Base-by-base conservation (phyloP, 2,113 vertebrate genomes). In the Siphamia tubifer region DNA sequence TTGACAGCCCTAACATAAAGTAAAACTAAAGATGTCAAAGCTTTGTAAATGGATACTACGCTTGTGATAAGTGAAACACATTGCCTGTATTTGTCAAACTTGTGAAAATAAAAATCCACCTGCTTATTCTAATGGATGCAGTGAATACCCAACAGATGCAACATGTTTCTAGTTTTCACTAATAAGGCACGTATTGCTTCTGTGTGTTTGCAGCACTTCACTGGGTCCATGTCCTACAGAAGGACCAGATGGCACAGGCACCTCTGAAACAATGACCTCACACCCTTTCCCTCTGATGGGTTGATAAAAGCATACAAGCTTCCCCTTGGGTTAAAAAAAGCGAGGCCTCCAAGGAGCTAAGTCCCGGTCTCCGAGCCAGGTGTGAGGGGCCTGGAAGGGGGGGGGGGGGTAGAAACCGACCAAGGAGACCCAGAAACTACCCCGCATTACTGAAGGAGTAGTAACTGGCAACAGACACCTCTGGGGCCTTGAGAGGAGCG, bases 401-500 rank as follows among this genome's bases (percentile, higher is more conserved):
- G 47, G 27, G 21, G 39, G 58, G 72, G 79, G 27, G 47, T 52
- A 30, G 30, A 71, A 45, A 60, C 45, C 44, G 70, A 48, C 36
- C 55, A 51, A 36, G 40, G 56, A 76, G 64, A 64, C 58, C 47
- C 49, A 53, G 47, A 79, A 70, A 61, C 44, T 70, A 75, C 76
- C 57, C n/a, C 74, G 69, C 76, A 79, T 74, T 67, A 81, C 42
- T 63, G 72, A 62, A 45, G 77, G 69, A 87, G 74, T 72, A 66
- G 60, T 83, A 87, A 90, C 77, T 69, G 45, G 69, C 74, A 74
- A 67, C 87, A 87, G 82, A 82, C 69, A 85, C 77, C 77, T 77
- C 62, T 28, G 30, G 76, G 78, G 82, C 63, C 77, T 76, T 67
- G 40, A 55, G 38, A 62, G 61, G 52, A 38, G 1, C 17, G 64